Evolutionary conservation across 2,888 invertebrate species (phyloP), one percentile per base, ranked within the genome.

Genomic region (Encarsia formosa): DNA sequence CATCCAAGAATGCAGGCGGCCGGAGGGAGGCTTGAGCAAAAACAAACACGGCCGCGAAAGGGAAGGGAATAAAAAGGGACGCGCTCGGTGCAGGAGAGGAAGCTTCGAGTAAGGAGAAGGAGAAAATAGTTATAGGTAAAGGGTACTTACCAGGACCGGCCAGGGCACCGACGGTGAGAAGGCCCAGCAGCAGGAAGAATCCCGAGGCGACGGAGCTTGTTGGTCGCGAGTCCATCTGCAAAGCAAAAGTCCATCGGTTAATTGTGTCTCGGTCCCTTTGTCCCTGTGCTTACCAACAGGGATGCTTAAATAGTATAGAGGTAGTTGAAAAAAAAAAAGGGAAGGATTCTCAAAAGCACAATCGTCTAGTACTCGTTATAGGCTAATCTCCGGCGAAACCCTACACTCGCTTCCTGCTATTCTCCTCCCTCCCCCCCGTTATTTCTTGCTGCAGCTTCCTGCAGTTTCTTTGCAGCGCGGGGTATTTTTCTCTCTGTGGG

Each of bases 161-260:
- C 29, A 65, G 61, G 57, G 65, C 59, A 57, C 63, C 66, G 49
- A n/a, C n/a, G n/a, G 65, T 63, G 52, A 67, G 58, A 42, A 70
- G 54, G 42, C 64, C 63, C 54, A 69, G 58, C 40, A 71, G 53
- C 49, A 69, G 57, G 54, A n/a, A n/a, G n/a, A 67, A 56, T 57
- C 64, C 67, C 56, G 63, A 60, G 58, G 64, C 60, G 55, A 63
- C 52, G 57, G 58, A 58, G 57, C 65, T 59, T 54, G 63, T 63
- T 54, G 62, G 61, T 58, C 59, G 56, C 60, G 67, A 68, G 62
- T 68, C 67, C 73, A 73, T 73, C 73, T 73, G 66, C 39, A 71
- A 71, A 39, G 38, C 26, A 57, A 26, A 49, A 49, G 59, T 46
- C 53, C 53, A 16, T 43, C 41, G 54, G 58, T 61, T 59, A 61